phyloP scores from a whole-genome alignment of 2,113 vertebrate genomes.

The Hiodon tergisus region DNA sequence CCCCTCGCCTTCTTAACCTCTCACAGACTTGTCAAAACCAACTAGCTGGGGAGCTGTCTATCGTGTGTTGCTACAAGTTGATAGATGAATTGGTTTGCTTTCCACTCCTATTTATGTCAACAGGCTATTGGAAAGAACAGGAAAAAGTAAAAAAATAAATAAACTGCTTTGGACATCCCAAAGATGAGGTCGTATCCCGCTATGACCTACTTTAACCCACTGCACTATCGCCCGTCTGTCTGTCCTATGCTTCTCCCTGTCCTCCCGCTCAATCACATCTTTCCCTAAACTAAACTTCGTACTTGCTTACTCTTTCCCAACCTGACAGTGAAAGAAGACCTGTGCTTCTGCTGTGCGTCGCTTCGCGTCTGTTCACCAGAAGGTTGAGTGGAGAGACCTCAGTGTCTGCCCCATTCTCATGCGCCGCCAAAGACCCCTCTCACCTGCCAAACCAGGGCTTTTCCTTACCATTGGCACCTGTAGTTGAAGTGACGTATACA shows the following conservation, averaged over 20 bases:
- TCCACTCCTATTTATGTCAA: slow-evolving; percentile 31
- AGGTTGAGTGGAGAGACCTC: background rate
- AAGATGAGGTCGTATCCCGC: background rate
- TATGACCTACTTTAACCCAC: background rate
- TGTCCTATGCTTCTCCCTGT: slow-evolving; percentile 22
- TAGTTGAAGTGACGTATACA: too few species aligned
- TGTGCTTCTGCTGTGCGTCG: background rate
- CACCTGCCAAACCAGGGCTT: too few species aligned
- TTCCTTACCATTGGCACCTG: too few species aligned
- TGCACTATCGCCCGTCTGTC: background rate
- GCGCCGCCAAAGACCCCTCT: too few species aligned
- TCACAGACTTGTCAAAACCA: slow-evolving; percentile 32
- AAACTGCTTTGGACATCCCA: slow-evolving; percentile 23
- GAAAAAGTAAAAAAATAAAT: slow-evolving; percentile 17
- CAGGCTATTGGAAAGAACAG: background rate
- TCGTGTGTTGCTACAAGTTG: slow-evolving; percentile 35
- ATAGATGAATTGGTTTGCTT: slow-evolving; percentile 37
- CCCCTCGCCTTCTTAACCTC: slow-evolving; percentile 30
- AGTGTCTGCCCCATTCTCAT: background rate
- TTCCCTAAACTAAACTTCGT: too few species aligned
- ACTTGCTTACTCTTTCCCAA: background rate
- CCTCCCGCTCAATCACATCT: slow-evolving; percentile 20
- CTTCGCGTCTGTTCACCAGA: too few species aligned
- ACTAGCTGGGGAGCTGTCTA: slow-evolving; percentile 37
- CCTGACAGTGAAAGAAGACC: background rate